Base-by-base conservation (phyloP, 2,797 vertebrate genomes). In the Sebastes umbrosus region DNA sequence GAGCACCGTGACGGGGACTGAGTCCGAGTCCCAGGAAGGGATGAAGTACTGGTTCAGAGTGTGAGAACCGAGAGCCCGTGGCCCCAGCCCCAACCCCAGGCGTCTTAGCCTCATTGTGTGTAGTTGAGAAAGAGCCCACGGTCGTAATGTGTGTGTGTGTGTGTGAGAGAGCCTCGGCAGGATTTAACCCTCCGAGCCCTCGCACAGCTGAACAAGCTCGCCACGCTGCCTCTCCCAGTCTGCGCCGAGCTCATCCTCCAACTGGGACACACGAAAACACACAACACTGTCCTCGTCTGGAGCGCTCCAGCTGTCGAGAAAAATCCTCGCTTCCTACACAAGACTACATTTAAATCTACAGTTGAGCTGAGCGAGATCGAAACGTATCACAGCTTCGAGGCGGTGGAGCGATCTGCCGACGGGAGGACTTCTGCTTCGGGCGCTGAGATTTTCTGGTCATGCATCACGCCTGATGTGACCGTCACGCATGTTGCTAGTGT, bases 181-280 rank as follows among this genome's bases (percentile, higher is more conserved):
- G 92, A 88, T 92, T 94, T 92, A 95, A 95, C 94, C 94, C 94
- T 90, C 85, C 67, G 84, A 93, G 94, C 92, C 93, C 92, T 95
- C 58, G 58, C 70, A 73, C 95, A 96, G 96, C 94, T 95, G 94
- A 93, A 93, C 93, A 95, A 96, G 95, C 94, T 93, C 75, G 76
- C 87, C 88, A 73, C 71, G 76, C 90, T 52, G 91, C 84, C 89
- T 93, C 87, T 92, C 88, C 82, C 84, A 65, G 77, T 87, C 90
- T 86, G 69, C 83, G 79, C 84, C 43, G 57, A 31, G 89, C 86
- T 88, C 90, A 86, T 92, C 85, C 85, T 93, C 92, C 93, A 91
- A 88, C 92, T 92, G 92, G 92, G 90, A 91, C 80, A 70, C 88
- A 90, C 85, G 87, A 82, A 93, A 92, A 91, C 88, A 93, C 84